Evolutionary conservation across 35 echinoderm and acorn worm species (phyloP).

Genomic region (Diadema setosum): DNA sequence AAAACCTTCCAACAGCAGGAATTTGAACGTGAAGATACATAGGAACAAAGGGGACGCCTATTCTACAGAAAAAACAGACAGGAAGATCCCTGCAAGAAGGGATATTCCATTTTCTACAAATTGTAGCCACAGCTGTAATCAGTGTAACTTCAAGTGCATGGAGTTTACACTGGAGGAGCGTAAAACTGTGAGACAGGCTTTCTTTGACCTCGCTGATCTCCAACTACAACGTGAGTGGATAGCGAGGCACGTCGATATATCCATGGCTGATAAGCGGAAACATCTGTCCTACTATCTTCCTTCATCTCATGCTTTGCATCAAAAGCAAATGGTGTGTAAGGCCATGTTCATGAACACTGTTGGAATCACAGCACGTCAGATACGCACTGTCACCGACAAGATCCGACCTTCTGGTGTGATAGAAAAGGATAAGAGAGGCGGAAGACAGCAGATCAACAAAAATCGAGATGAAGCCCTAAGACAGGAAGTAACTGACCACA

Average conservation of each 20-base stretch:
- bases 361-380: constrained; percentile 6
- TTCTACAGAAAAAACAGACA: neutral
- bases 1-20: neutral
- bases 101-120: neutral
- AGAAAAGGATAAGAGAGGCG: constrained; percentile 18
- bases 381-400: constrained; percentile 15
- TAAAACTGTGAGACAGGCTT: neutral
- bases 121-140: neutral
- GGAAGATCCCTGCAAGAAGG: neutral
- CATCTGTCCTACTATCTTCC: neutral
- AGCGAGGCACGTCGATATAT: neutral
- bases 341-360: neutral
- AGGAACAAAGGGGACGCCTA: neutral
- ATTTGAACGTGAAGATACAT: neutral
- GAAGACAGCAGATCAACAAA: neutral
- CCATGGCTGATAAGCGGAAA: neutral
- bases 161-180: neutral
- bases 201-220: neutral
- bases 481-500: constrained; percentile 17
- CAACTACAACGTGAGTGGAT: neutral
- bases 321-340: neutral
- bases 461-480: neutral
- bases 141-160: neutral
- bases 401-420: neutral
- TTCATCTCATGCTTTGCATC: neutral